Conservation (phyloP, 2,113 vertebrate species). For the Xenus cinereus region DNA sequence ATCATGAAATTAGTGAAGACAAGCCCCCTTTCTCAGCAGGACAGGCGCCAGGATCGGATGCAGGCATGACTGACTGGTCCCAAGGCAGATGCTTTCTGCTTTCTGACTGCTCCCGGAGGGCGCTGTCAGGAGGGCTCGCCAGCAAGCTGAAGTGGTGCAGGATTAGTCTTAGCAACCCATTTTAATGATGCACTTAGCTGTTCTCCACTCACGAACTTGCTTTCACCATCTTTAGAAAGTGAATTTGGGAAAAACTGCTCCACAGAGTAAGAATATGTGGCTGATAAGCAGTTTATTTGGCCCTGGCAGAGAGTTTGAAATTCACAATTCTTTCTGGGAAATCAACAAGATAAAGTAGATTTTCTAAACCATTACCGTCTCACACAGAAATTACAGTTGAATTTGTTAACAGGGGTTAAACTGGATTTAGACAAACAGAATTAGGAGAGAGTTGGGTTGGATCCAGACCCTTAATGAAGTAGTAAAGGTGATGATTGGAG, state of each 20-base stretch:
- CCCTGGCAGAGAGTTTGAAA: neutral
- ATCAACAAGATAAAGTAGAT: neutral
- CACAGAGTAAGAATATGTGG: neutral
- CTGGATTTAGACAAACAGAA: neutral
- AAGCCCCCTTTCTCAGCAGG: slow-evolving; percentile 39
- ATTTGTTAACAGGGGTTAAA: neutral
- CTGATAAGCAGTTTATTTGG: neutral
- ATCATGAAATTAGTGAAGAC: slow-evolving; percentile 34
- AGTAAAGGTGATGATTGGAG: neutral
- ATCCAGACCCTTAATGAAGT: neutral
- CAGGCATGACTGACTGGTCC: slow-evolving; percentile 13
- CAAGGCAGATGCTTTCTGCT: slow-evolving; percentile 6
- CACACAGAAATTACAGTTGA: neutral
- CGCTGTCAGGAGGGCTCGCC: neutral
- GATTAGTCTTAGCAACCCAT: neutral
- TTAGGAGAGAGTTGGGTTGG: neutral
- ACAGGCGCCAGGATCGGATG: neutral
- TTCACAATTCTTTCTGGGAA: neutral
- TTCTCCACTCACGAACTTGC: neutral
- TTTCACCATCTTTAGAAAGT: neutral
- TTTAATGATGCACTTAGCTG: neutral
- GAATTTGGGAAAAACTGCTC: neutral
- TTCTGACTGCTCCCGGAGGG: neutral
- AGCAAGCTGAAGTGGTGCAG: neutral
- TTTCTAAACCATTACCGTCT: neutral